phyloP scores from a whole-genome alignment of 2,888 invertebrate genomes.

The Caenorhabditis panamensis region DNA sequence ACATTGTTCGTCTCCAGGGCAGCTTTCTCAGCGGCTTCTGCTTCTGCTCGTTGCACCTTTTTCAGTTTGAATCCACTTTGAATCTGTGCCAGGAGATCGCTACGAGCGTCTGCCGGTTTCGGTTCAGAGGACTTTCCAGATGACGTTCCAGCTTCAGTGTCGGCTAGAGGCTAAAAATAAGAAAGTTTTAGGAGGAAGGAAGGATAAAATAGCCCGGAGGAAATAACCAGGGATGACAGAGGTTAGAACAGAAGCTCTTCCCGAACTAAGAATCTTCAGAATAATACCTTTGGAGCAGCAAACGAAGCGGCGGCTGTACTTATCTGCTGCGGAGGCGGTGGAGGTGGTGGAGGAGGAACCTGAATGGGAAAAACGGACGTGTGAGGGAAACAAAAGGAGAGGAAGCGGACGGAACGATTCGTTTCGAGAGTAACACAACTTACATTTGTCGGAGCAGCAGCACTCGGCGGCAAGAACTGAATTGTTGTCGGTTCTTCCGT shows the following conservation, averaged over 20 bases:
- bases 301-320: constrained; percentile 50
- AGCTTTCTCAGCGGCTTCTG: constrained; percentile 71
- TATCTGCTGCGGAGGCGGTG: constrained; percentile 75
- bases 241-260: not conserved
- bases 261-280: no score
- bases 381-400: constrained; percentile 31
- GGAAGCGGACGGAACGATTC: not conserved
- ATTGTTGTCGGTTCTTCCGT: constrained; percentile 62
- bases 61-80: constrained; percentile 76
- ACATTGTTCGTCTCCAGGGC: constrained; percentile 75
- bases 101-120: constrained; percentile 33
- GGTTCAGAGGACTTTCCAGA: not conserved
- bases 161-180: constrained; percentile 18
- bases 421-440: constrained; percentile 2
- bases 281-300: constrained; percentile 50
- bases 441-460: constrained; percentile 57
- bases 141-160: constrained; percentile 6
- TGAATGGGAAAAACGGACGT: constrained; percentile 44
- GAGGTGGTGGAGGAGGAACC: constrained; percentile 72
- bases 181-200: not conserved
- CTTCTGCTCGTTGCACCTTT: constrained; percentile 72
- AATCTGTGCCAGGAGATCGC: constrained; percentile 77
- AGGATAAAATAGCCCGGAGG: not conserved
- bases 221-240: not conserved
- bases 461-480: constrained; percentile 63